Evolutionary conservation across 2,888 invertebrate species (phyloP).

Genomic region (Amphiduros pacificus): DNA sequence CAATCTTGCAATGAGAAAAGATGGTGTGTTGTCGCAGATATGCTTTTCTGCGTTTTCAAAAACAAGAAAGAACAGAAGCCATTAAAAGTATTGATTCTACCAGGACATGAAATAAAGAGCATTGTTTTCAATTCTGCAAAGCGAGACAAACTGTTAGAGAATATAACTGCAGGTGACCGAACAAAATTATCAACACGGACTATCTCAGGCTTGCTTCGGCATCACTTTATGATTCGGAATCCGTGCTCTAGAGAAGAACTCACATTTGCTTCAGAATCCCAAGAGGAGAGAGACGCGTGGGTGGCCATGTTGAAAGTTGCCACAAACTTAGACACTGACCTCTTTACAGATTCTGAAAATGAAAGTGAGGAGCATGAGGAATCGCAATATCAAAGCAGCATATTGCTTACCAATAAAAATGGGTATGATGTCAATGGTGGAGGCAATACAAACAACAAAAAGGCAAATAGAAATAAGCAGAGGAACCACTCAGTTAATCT

Average conservation of each 20-base stretch:
- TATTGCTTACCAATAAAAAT: too few species aligned
- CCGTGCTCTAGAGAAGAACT: conserved; percentile 1
- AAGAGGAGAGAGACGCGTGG: conserved; percentile 7
- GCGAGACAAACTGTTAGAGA: neutral
- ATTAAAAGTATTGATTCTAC: conserved; percentile 38
- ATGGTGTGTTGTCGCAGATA: conserved; percentile 44
- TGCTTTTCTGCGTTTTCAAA: conserved; percentile 45
- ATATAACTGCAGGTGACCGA: neutral
- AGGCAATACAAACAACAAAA: too few species aligned
- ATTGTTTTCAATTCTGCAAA: conserved; percentile 9
- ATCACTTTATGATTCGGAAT: conserved; percentile 4
- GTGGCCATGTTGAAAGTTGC: conserved; percentile 12
- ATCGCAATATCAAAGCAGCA: too few species aligned
- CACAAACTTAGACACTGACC: conserved; percentile 4
- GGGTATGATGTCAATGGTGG: too few species aligned
- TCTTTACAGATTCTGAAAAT: conserved; percentile 1
- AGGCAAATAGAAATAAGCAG: too few species aligned
- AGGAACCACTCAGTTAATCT: too few species aligned
- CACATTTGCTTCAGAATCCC: neutral
- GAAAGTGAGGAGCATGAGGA: conserved; percentile 1
- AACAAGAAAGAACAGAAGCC: conserved; percentile 33
- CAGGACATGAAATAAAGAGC: conserved; percentile 28
- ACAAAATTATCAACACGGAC: neutral
- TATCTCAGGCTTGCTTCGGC: conserved; percentile 11
- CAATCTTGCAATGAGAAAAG: conserved; percentile 32